Evolutionary conservation across 2,888 invertebrate genomes (phyloP).

Genomic region (Parelbella ahira): DNA sequence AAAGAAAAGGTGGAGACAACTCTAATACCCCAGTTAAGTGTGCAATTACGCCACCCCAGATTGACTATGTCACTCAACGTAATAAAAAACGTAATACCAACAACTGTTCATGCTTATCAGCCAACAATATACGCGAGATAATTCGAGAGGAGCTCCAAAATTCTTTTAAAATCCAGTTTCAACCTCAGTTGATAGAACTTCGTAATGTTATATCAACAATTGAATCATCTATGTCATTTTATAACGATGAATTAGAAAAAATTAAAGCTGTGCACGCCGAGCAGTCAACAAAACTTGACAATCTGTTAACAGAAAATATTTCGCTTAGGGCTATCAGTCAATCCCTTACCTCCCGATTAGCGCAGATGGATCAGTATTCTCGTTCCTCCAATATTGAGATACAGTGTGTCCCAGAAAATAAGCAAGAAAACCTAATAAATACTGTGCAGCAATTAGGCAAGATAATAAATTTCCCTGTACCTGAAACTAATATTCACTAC

Average conservation of each 20-base stretch:
- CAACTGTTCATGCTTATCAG: neutral
- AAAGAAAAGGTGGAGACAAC: slow-evolving; percentile 2
- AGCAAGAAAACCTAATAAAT: slow-evolving; percentile 19
- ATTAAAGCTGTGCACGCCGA: neutral
- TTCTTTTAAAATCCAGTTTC: neutral
- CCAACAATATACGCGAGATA: slow-evolving; percentile 2
- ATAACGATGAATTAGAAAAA: neutral
- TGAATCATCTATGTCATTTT: slow-evolving; percentile 1
- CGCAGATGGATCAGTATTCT: slow-evolving; percentile 8
- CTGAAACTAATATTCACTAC: slow-evolving; percentile 27
- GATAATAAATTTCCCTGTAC: slow-evolving; percentile 19
- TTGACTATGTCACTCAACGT: slow-evolving; percentile 1
- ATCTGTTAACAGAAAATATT: neutral
- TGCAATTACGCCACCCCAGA: neutral
- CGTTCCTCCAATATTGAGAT: slow-evolving; percentile 23
- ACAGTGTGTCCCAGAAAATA: slow-evolving; percentile 21
- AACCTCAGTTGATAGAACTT: neutral
- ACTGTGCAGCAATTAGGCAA: slow-evolving; percentile 20
- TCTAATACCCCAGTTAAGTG: neutral
- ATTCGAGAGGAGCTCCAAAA: slow-evolving; percentile 6
- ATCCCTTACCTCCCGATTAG: neutral
- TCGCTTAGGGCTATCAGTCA: neutral
- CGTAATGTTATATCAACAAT: neutral
- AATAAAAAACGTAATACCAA: neutral
- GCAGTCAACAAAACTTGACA: neutral